These are phyloP conservation scores for Axinella damicornis DNA, from an alignment of 37 sponge, comb jelly and placozoan genomes.

Conservation along the genomic window DNA sequence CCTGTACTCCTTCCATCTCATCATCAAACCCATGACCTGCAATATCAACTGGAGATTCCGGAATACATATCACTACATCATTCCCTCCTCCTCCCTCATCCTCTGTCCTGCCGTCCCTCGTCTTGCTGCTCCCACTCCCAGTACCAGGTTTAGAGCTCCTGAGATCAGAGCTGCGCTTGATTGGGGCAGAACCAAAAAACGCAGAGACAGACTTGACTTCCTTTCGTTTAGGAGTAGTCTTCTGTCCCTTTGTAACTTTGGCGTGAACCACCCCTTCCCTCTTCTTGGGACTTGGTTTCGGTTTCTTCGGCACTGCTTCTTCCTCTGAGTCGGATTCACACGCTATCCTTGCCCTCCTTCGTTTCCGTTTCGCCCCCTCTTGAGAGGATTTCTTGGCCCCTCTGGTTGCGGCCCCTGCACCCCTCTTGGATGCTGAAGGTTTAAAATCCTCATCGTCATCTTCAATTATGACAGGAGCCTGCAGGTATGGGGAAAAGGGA, in stretches of 20 bases:
- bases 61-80: neutral
- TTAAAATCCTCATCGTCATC: constrained; percentile 53
- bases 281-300: neutral
- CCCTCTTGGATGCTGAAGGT: neutral
- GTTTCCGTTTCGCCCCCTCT: neutral
- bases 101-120: neutral
- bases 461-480: constrained; percentile 41
- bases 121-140: neutral
- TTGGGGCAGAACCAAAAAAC: constrained; percentile 71
- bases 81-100: neutral
- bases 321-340: constrained; percentile 49
- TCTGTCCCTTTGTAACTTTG: neutral
- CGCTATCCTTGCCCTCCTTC: neutral
- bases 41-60: constrained; percentile 13
- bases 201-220: constrained; percentile 23
- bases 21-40: neutral
- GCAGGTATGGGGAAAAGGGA: neutral
- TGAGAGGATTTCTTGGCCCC: neutral
- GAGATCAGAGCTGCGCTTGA: constrained; percentile 32
- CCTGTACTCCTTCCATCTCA: neutral
- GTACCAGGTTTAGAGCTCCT: neutral
- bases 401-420: neutral
- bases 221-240: constrained; percentile 4
- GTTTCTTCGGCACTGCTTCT: constrained; percentile 11
- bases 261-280: neutral